Evolutionary conservation across 1,140 invertebrate genomes (phyloP).

Genomic region (Solen grandis): DNA sequence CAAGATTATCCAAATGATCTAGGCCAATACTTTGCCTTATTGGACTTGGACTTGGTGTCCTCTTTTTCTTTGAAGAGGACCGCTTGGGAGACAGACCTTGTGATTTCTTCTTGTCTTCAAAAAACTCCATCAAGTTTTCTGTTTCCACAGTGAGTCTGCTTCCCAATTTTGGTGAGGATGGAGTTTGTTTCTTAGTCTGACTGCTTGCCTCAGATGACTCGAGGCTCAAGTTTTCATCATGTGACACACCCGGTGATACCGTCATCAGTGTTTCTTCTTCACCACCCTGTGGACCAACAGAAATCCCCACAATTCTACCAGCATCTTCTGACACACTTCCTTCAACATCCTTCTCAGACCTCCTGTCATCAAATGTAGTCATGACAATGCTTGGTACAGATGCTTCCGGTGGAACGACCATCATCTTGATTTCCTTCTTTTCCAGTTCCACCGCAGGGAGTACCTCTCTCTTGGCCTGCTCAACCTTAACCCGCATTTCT

Average conservation of each 20-base stretch:
- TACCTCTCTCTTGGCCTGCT: conserved; percentile 63
- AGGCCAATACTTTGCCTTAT: conserved; percentile 81
- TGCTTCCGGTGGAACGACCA: conserved; percentile 46
- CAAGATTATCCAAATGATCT: conserved; percentile 89
- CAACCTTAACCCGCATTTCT: conserved; percentile 63
- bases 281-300: conserved; percentile 40
- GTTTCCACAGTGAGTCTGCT: conserved; percentile 58
- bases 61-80: conserved; percentile 54
- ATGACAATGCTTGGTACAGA: conserved; percentile 55
- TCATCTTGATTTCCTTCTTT: conserved; percentile 71
- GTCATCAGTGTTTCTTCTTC: conserved; percentile 39
- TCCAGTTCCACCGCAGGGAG: conserved; percentile 70
- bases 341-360: conserved; percentile 31
- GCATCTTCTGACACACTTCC: conserved; percentile 52
- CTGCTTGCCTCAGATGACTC: conserved; percentile 35
- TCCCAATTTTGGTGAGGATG: conserved; percentile 51
- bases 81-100: conserved; percentile 51
- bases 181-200: conserved; percentile 37
- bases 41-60: conserved; percentile 72
- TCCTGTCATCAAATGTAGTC: conserved; percentile 41
- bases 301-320: conserved; percentile 65
- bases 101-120: conserved; percentile 73
- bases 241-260: conserved; percentile 33
- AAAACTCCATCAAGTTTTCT: conserved; percentile 72
- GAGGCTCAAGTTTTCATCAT: conserved; percentile 22